phyloP scores from a whole-genome alignment of 2,888 invertebrate species.

The Leucoptera coffeella region DNA sequence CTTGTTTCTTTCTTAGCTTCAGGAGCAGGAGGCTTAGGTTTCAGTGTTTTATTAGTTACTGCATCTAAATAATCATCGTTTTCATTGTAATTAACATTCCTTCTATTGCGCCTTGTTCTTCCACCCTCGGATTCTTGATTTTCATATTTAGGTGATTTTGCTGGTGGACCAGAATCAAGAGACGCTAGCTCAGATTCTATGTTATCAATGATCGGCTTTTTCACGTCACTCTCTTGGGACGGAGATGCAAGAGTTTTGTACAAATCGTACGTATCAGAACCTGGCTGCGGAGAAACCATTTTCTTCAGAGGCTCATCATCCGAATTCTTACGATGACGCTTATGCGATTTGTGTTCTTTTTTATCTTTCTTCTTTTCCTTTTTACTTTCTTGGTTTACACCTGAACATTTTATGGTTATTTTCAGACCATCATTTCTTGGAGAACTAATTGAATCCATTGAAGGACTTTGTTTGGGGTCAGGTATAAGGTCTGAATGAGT shows the following conservation, averaged over 20 bases:
- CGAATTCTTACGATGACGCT: conserved; percentile 34
- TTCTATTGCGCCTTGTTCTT: conserved; percentile 37
- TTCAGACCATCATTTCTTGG: conserved; percentile 47
- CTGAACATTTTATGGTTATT: conserved; percentile 44
- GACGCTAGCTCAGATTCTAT: conserved; percentile 31
- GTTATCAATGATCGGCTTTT: conserved; percentile 18
- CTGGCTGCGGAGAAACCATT: conserved; percentile 43
- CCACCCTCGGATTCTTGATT: conserved; percentile 27
- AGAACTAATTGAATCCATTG: conserved; percentile 38
- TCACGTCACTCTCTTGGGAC: conserved; percentile 15
- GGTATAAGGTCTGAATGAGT: conserved; percentile 33
- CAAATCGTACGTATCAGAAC: conserved; percentile 41
- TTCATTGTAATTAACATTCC: conserved; percentile 50
- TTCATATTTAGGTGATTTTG: conserved; percentile 24
- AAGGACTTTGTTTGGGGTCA: conserved; percentile 35
- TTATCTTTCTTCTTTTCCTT: conserved; percentile 45
- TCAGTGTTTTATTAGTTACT: conserved; percentile 25
- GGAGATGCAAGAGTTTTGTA: conserved; percentile 50
- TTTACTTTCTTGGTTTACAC: conserved; percentile 20
- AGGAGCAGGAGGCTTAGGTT: conserved; percentile 25
- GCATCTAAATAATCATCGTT: conserved; percentile 48
- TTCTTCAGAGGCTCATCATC: conserved; percentile 27
- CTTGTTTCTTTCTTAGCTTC: conserved; percentile 36
- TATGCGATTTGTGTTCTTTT: conserved; percentile 46
- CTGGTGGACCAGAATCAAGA: conserved; percentile 19